phyloP scores from a whole-genome alignment of 1,140 invertebrate species.

The Drosophila navojoa region DNA sequence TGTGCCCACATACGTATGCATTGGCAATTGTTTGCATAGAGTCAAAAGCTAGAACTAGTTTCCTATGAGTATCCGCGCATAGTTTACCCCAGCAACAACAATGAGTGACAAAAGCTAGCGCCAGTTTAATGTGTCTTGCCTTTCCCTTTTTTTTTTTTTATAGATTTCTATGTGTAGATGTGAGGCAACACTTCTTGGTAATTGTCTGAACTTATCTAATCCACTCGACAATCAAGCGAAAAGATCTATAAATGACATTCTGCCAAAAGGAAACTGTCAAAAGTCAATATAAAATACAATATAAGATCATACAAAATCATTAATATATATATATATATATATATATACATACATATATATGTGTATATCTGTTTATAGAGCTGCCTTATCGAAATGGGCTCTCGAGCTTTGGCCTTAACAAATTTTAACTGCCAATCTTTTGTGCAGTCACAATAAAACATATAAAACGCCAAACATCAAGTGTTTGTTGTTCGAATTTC shows the following conservation, averaged over 20 bases:
- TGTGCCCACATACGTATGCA: slow-evolving; percentile 54
- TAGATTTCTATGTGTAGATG: slow-evolving; percentile 18
- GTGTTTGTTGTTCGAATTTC: slow-evolving; percentile 73
- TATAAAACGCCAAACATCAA: slow-evolving; percentile 69
- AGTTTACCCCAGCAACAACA: slow-evolving; percentile 50
- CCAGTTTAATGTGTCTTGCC: slow-evolving; percentile 66
- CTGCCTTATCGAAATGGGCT: slow-evolving; percentile 68
- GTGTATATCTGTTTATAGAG: slow-evolving; percentile 21
- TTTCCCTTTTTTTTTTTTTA: slow-evolving; percentile 63
- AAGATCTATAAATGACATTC: slow-evolving; percentile 67
- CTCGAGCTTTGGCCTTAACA: slow-evolving; percentile 74
- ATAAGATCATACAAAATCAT: slow-evolving; percentile 22
- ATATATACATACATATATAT: slow-evolving; percentile 6
- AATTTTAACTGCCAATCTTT: slow-evolving; percentile 68
- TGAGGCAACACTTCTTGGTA: slow-evolving; percentile 67
- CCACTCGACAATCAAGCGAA: slow-evolving; percentile 72
- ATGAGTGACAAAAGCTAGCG: slow-evolving; percentile 51
- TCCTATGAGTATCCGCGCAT: slow-evolving; percentile 38
- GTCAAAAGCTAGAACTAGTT: slow-evolving; percentile 64
- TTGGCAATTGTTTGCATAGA: slow-evolving; percentile 38
- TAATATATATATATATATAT: slow-evolving; percentile 1
- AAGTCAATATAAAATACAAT: slow-evolving; percentile 51
- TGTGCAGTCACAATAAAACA: slow-evolving; percentile 62
- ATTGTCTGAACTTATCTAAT: slow-evolving; percentile 57
- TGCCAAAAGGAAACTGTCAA: slow-evolving; percentile 55